phyloP scores from a whole-genome alignment of 1,140 invertebrate species.

The Formica exsecta region DNA sequence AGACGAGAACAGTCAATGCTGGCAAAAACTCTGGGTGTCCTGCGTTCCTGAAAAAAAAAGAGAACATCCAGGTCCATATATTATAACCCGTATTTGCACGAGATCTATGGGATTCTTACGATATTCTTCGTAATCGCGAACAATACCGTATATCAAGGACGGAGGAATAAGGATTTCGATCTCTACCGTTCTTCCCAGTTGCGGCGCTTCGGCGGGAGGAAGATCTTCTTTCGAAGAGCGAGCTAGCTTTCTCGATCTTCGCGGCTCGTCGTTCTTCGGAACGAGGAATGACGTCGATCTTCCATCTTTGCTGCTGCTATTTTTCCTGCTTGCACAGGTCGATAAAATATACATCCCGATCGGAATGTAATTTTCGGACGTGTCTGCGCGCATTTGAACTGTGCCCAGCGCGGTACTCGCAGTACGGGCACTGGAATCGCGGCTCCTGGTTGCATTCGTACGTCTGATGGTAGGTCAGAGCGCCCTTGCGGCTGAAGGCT shows the following conservation, averaged over 20 bases:
- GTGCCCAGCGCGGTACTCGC: constrained; percentile 78
- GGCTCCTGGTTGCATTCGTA: constrained; percentile 90
- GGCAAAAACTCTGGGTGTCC: not conserved
- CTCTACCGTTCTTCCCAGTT: constrained; percentile 55
- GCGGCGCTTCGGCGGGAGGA: not conserved
- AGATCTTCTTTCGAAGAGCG: constrained; percentile 18
- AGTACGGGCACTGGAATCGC: constrained; percentile 88
- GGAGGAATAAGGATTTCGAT: constrained; percentile 20
- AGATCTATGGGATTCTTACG: not conserved
- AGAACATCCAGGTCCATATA: not conserved
- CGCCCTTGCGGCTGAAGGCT: constrained; percentile 72
- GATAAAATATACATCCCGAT: constrained; percentile 84
- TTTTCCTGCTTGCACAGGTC: constrained; percentile 42
- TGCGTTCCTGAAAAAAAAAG: constrained; percentile 28
- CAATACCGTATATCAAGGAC: constrained; percentile 9
- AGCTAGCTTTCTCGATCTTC: not conserved
- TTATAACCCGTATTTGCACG: not conserved
- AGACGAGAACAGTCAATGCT: not conserved
- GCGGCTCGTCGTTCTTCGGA: constrained; percentile 35
- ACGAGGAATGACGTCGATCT: not conserved
- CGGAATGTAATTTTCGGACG: constrained; percentile 89
- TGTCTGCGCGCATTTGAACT: constrained; percentile 76
- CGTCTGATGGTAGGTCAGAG: constrained; percentile 87
- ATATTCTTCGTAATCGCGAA: constrained; percentile 21
- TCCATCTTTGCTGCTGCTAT: constrained; percentile 39